phyloP scores from a whole-genome alignment of 2,797 vertebrate species.

The Remorina albescens region DNA sequence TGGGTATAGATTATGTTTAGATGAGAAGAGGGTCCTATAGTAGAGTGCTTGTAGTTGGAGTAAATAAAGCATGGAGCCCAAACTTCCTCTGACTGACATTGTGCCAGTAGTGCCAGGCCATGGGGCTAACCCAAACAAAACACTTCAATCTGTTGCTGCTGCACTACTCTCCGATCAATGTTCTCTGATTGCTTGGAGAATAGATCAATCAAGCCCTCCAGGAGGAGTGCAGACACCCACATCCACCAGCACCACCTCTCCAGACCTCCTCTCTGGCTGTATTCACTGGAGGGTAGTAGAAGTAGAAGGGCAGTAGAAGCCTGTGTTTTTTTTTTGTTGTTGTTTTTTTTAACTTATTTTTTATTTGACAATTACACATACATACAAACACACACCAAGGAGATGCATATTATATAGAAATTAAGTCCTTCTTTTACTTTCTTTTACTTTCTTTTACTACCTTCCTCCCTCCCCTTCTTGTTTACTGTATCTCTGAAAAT shows the following conservation, averaged over 20 bases:
- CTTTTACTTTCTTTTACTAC: too few species aligned
- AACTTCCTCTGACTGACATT: slow-evolving; percentile 74
- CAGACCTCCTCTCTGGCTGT: slow-evolving; percentile 67
- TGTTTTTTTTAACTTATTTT: too few species aligned
- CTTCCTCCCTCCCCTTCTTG: too few species aligned
- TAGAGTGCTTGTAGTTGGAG: slow-evolving; percentile 54
- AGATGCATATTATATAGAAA: too few species aligned
- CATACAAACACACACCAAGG: too few species aligned
- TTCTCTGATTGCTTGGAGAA: too few species aligned
- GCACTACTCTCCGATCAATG: slow-evolving; percentile 66
- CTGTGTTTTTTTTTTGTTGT: too few species aligned
- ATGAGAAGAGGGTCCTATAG: slow-evolving; percentile 43
- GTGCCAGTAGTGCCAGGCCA: slow-evolving; percentile 74
- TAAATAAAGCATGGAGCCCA: slow-evolving; percentile 72
- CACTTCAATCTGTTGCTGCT: slow-evolving; percentile 79
- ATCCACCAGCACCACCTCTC: slow-evolving; percentile 38
- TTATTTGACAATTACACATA: too few species aligned
- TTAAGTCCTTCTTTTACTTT: too few species aligned
- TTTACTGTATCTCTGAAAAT: too few species aligned
- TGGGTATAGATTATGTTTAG: slow-evolving; percentile 56
- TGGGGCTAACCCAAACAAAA: slow-evolving; percentile 80
- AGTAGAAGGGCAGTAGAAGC: too few species aligned
- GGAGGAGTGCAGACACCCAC: slow-evolving; percentile 52
- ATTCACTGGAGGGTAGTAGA: slow-evolving; percentile 69
- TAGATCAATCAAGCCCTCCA: too few species aligned